Conservation (phyloP, 2,888 invertebrate genomes). For the Phasia obesa region DNA sequence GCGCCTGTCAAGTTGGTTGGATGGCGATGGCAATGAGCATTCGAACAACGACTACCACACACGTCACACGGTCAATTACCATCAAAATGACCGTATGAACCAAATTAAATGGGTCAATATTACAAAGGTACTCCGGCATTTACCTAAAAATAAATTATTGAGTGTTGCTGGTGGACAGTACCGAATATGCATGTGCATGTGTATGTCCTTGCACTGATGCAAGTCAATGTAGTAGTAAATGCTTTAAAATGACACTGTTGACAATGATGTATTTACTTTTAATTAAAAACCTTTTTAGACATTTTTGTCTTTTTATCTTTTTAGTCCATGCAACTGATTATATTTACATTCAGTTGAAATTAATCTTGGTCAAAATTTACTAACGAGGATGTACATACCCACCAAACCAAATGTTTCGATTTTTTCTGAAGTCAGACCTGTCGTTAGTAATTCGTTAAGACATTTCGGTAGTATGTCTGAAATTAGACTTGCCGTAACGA, state of each 20-base stretch:
- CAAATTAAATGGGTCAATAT: slow-evolving; percentile 57
- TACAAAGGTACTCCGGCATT: slow-evolving; percentile 10
- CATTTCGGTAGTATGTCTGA: too few relatives aligned
- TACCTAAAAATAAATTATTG: background rate
- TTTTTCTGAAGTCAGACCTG: too few relatives aligned
- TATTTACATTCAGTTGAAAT: slow-evolving; percentile 1
- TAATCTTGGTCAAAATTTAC: slow-evolving; percentile 15
- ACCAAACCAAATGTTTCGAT: too few relatives aligned
- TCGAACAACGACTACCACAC: background rate
- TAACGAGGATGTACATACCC: background rate
- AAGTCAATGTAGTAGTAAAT: background rate
- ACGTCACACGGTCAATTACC: slow-evolving; percentile 46
- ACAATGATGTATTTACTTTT: slow-evolving; percentile 39
- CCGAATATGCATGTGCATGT: background rate
- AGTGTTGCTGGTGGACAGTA: slow-evolving; percentile 5
- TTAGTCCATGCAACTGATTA: slow-evolving; percentile 15
- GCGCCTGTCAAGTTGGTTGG: background rate
- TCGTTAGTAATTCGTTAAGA: too few relatives aligned
- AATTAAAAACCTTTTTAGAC: slow-evolving; percentile 40
- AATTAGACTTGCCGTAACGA: too few relatives aligned
- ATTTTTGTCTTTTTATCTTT: slow-evolving; percentile 18
- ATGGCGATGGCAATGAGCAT: background rate
- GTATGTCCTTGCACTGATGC: background rate
- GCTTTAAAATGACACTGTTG: slow-evolving; percentile 9
- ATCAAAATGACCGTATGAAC: slow-evolving; percentile 27